Percentiles rank a stretch among this genome's conserved stretches.
Evolutionary conservation across 2,113 vertebrate species (phyloP).

Genomic region (Passer montanus): DNA sequence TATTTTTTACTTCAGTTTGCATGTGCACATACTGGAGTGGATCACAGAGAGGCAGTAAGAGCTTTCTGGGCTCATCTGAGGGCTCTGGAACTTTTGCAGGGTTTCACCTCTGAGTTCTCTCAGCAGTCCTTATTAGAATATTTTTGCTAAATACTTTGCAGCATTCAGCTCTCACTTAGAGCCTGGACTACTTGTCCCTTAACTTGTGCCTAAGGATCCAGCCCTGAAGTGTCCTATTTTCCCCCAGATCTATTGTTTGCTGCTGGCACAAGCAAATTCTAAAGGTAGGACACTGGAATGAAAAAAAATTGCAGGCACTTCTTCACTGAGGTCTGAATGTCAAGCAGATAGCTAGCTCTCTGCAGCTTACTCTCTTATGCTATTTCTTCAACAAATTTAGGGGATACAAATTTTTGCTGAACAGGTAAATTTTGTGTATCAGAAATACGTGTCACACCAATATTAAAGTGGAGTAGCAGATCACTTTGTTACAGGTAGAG

Average conservation of each 20-base stretch:
- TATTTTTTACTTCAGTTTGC: background rate
- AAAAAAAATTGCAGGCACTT: background rate
- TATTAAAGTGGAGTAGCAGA: background rate
- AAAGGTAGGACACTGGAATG: background rate
- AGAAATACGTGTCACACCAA: background rate
- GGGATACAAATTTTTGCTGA: slow-evolving; percentile 12
- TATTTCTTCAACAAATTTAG: background rate
- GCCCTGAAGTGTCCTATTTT: background rate
- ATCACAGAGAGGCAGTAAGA: background rate
- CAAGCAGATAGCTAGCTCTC: slow-evolving; percentile 11
- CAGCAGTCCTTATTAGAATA: background rate
- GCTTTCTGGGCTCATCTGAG: background rate
- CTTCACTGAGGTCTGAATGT: background rate
- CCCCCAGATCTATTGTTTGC: background rate
- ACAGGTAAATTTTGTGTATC: slow-evolving; percentile 33
- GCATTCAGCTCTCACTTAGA: background rate
- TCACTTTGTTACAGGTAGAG: background rate
- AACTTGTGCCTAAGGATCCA: background rate
- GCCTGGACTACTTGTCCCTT: background rate
- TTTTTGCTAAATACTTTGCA: background rate
- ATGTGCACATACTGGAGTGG: background rate
- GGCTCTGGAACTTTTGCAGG: background rate
- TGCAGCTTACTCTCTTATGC: background rate
- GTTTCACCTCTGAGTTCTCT: background rate
- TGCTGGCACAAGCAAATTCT: background rate